Percentiles rank a stretch among this genome's conserved stretches.
These are phyloP conservation scores for Melanotaenia boesemani DNA, from an alignment of 2,797 vertebrate genomes.

Conservation along the genomic window DNA sequence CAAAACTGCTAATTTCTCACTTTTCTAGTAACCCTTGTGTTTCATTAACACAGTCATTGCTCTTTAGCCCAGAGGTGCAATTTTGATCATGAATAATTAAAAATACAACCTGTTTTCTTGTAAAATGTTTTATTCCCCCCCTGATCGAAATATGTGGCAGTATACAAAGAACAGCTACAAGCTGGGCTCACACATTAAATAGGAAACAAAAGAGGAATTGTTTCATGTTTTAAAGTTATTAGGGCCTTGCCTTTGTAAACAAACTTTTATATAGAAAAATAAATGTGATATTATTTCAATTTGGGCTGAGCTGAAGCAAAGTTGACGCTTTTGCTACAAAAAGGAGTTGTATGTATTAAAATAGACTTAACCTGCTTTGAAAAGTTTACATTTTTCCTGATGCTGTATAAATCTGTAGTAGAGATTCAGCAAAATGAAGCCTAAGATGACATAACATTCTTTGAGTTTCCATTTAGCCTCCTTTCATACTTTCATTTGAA, in stretches of 20 bases:
- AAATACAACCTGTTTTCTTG: background rate
- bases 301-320: too few relatives aligned
- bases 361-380: background rate
- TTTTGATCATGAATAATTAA: background rate
- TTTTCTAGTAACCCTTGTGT: constrained; percentile 7
- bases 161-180: background rate
- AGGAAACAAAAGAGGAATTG: background rate
- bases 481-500: background rate
- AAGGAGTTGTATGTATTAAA: background rate
- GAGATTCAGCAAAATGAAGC: too few relatives aligned
- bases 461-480: background rate
- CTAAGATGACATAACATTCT: background rate
- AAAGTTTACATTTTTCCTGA: background rate
- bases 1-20: constrained; percentile 22
- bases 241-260: too few relatives aligned
- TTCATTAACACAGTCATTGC: background rate
- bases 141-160: too few relatives aligned
- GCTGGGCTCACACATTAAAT: background rate
- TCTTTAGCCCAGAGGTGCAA: background rate
- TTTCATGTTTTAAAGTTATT: background rate
- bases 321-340: background rate
- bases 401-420: background rate
- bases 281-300: too few relatives aligned
- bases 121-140: background rate
- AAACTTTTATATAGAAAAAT: too few relatives aligned